phyloP scores from a whole-genome alignment of 2,113 vertebrate species.

The Pongo abelii region DNA sequence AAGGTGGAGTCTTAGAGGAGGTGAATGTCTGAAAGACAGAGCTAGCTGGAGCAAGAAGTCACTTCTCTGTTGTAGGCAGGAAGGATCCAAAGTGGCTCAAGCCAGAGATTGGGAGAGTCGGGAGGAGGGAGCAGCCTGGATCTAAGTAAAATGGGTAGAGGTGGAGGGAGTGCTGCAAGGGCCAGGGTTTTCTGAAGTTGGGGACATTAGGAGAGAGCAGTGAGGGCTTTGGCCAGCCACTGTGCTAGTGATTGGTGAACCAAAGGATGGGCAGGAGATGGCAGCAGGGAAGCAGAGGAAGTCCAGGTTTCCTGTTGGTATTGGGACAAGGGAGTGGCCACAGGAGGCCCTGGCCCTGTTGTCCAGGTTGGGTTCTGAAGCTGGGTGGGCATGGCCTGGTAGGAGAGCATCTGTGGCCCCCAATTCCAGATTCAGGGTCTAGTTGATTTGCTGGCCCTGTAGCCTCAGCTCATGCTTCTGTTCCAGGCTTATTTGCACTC shows the following conservation, averaged over 20 bases:
- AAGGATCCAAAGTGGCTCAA: background rate
- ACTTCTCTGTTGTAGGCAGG: background rate
- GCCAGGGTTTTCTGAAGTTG: background rate
- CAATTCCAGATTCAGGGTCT: background rate
- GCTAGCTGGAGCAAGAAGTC: background rate
- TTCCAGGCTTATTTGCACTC: constrained; percentile 95
- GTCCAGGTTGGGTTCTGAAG: background rate
- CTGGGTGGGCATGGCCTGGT: background rate
- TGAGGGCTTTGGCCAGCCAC: background rate
- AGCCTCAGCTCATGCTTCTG: background rate
- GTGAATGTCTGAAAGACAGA: background rate
- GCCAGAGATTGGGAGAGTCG: background rate
- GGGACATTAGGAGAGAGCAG: background rate
- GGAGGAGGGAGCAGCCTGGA: background rate
- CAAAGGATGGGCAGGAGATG: background rate
- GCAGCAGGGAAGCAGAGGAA: background rate
- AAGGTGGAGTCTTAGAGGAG: background rate
- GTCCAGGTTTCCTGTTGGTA: background rate
- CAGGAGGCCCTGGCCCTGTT: background rate
- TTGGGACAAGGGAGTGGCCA: background rate
- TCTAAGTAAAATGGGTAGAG: background rate
- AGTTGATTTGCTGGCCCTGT: background rate
- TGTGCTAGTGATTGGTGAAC: background rate
- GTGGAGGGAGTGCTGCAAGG: background rate
- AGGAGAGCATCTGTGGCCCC: background rate